phyloP scores from a whole-genome alignment of 2,113 vertebrate species.

The Nanorana parkeri region DNA sequence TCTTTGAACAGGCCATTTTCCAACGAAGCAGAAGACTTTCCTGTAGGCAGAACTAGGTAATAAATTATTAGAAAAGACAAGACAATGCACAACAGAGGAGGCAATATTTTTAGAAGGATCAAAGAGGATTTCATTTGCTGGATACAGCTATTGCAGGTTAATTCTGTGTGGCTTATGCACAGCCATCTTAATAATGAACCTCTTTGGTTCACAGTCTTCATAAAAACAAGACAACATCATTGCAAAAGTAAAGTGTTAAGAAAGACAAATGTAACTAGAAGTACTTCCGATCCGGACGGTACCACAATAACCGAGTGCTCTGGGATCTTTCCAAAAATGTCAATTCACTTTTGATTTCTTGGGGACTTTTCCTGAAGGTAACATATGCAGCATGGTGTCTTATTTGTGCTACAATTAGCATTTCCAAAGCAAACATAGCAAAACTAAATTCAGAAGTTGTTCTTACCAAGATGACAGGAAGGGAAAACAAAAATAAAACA shows the following conservation, averaged over 20 bases:
- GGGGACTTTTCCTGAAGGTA: conserved; percentile 24
- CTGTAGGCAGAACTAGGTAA: conserved; percentile 1
- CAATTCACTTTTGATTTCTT: conserved; percentile 3
- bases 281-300: conserved; percentile 43
- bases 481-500: neutral
- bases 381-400: conserved; percentile 36
- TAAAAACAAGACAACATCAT: neutral
- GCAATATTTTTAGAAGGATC: neutral
- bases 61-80: conserved; percentile 11
- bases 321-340: conserved; percentile 22
- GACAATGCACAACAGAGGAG: neutral
- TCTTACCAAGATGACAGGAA: conserved; percentile 25
- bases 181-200: conserved; percentile 6
- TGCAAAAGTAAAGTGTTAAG: conserved; percentile 23
- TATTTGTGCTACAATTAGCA: conserved; percentile 15
- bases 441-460: conserved; percentile 23
- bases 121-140: neutral
- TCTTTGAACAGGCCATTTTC: too few relatives aligned
- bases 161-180: neutral
- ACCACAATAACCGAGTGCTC: conserved; percentile 3
- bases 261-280: conserved; percentile 15
- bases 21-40: neutral
- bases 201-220: conserved; percentile 26
- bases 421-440: conserved; percentile 16
- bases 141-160: conserved; percentile 1